Evolutionary conservation across 2,797 vertebrate species (phyloP), one percentile per base, ranked within the genome.

Genomic region (Galago senegalensis): DNA sequence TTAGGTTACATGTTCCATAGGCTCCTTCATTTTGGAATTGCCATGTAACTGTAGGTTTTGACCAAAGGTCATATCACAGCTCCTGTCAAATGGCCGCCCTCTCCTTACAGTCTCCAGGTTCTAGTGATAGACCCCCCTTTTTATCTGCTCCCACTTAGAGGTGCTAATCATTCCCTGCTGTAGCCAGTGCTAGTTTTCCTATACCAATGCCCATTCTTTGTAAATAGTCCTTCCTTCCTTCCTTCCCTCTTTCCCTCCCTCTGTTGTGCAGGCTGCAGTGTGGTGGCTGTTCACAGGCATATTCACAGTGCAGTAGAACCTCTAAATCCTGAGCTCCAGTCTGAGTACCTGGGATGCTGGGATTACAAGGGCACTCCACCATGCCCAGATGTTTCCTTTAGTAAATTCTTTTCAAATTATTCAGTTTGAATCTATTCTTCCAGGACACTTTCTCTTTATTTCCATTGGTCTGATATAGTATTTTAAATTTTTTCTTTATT

Each of bases 401-500:
- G 34, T 58, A 58, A 58, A 79, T n/a, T 14, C 6, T 58, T 21
- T 53, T 79, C 76, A 34, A 79, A 56, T 79, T 58, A 79, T 58
- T n/a, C 9, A 43, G 31, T 60, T 83, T 29, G 37, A 77, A 80
- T 87, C 56, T 76, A 70, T 86, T 87, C 27, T 92, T 12, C 34
- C 31, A 56, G 49, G 23, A 60, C 7, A 70, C 2, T 94, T 82
- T 73, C 40, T 93, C 20, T 87, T 92, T 40, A 65, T 77, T 92
- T 75, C 7, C 81, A 40, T 40, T 81, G 60, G 56, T n/a, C 53
- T 65, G 11, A 46, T 60, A 56, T 20, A 53, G 49, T 53, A 69
- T 29, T 90, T 95, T 80, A 60, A 65, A 72, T 27, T 46, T 79
- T 93, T 87, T 82, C 31, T 67, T 84, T 72, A 9, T 82, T 96